Conservation (phyloP, 2,113 vertebrate species). For the Calcarius ornatus region DNA sequence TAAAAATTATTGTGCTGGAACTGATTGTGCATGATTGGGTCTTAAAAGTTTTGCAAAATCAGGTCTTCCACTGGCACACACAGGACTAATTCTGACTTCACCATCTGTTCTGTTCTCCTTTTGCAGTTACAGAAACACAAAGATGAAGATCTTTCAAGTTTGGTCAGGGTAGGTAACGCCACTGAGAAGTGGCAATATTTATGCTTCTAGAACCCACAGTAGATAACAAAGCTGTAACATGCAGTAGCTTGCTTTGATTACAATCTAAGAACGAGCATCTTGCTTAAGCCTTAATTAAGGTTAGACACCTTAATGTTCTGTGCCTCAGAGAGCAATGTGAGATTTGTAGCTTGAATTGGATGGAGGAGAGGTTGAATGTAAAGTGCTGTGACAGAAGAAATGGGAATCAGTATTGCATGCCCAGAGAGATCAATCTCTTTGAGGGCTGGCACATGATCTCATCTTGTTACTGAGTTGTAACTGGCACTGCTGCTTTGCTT, state of each 20-base stretch:
- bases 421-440: neutral
- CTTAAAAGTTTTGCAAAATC: neutral
- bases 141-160: constrained; percentile 96
- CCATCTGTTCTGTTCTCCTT: neutral
- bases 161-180: constrained; percentile 84
- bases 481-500: neutral
- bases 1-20: neutral
- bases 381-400: neutral
- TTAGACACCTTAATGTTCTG: neutral
- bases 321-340: neutral
- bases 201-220: neutral
- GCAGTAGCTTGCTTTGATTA: constrained; percentile 19
- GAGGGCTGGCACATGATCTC: neutral
- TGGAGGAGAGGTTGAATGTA: neutral
- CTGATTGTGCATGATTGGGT: neutral
- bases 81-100: neutral
- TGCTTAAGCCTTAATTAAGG: constrained; percentile 24
- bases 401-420: neutral
- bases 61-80: neutral
- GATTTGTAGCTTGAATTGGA: neutral
- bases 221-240: neutral
- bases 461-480: neutral
- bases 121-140: constrained; percentile 93
- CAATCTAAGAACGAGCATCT: neutral
- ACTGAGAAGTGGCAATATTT: neutral